Conservation (phyloP, 2,113 vertebrate genomes). For the Oreochromis niloticus region DNA sequence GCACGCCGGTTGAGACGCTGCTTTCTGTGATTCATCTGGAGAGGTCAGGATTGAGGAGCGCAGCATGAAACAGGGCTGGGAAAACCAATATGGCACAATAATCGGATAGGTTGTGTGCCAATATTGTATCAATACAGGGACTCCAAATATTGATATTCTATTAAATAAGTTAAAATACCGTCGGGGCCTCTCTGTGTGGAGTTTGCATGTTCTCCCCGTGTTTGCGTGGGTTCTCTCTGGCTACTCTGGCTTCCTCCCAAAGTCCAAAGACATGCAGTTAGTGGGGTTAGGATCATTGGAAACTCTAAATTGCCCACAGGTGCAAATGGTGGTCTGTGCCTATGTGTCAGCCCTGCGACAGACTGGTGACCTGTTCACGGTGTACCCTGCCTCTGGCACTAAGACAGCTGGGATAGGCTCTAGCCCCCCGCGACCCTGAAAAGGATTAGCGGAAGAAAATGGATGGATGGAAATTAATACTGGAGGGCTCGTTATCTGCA, state of each 20-base stretch:
- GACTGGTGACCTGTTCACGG: not conserved
- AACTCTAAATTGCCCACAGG: not conserved
- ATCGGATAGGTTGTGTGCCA: not conserved
- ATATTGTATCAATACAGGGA: not conserved
- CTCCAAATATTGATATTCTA: not conserved
- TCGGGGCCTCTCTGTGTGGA: not conserved
- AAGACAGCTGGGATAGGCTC: not conserved
- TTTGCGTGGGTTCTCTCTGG: not conserved
- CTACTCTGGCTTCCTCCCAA: not conserved
- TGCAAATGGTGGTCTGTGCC: not conserved
- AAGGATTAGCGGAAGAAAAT: not conserved
- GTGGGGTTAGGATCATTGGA: not conserved
- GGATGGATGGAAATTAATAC: not conserved
- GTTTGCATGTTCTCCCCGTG: not conserved
- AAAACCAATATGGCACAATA: not conserved
- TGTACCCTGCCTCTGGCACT: not conserved
- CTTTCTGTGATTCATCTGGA: constrained; percentile 85
- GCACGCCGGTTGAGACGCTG: constrained; percentile 81
- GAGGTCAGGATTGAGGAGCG: constrained; percentile 24
- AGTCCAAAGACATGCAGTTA: not conserved
- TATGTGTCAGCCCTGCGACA: not conserved
- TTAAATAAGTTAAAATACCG: not conserved
- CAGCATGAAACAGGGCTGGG: not conserved
- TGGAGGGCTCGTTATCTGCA: not conserved
- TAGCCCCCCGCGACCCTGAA: not conserved